Evolutionary conservation across 2,797 vertebrate genomes (phyloP).

Genomic region (Peromyscus melanophrys): DNA sequence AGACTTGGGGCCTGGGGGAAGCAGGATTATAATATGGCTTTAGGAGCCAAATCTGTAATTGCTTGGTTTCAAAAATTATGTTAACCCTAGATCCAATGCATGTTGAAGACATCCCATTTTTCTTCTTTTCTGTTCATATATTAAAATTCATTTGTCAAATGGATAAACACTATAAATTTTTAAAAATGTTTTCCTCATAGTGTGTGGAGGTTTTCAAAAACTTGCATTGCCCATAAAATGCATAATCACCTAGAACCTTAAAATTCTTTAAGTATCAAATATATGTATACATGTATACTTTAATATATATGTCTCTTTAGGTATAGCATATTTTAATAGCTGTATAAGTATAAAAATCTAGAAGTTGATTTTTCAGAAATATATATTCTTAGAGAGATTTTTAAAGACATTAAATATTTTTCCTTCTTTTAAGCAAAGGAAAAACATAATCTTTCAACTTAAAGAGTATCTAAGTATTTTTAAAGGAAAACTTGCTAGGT

Average conservation of each 20-base stretch:
- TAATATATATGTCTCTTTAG: neutral
- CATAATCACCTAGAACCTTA: neutral
- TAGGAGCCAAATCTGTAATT: neutral
- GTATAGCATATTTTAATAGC: neutral
- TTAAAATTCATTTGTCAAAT: slow-evolving; percentile 23
- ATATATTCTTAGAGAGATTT: slow-evolving; percentile 38
- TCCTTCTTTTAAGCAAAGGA: neutral
- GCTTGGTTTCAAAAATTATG: neutral
- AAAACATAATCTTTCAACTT: slow-evolving; percentile 51
- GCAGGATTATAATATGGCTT: neutral
- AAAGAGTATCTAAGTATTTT: neutral
- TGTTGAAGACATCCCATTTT: neutral
- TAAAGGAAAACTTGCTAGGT: neutral
- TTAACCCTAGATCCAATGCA: neutral
- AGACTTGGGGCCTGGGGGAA: neutral
- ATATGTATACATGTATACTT: neutral
- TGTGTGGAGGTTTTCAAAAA: neutral
- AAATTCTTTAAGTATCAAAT: neutral
- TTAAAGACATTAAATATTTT: slow-evolving; percentile 32
- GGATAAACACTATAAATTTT: neutral
- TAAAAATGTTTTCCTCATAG: neutral
- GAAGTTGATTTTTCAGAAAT: slow-evolving; percentile 62
- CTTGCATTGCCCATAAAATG: neutral
- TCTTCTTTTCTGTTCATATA: slow-evolving; percentile 24
- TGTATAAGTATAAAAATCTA: slow-evolving; percentile 2